Conservation (phyloP, 2,113 vertebrate genomes). For the Kryptolebias marmoratus region DNA sequence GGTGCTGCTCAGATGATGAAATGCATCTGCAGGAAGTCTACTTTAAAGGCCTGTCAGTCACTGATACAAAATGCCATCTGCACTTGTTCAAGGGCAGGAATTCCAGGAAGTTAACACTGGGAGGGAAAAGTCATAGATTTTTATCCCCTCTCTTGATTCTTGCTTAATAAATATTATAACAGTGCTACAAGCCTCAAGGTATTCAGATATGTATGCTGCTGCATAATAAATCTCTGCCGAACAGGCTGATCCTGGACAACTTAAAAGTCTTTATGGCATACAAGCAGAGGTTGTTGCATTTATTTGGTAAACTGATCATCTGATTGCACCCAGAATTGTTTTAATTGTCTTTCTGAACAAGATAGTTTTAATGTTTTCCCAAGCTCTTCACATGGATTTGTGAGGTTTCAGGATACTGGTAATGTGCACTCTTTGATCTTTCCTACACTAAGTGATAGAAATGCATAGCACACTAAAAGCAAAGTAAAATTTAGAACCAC, state of each 20-base stretch:
- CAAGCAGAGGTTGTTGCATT: neutral
- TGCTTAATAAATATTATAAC: neutral
- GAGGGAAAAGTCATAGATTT: neutral
- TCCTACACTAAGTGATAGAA: no score
- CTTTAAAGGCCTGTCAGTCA: slow-evolving; percentile 2
- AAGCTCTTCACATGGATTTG: no score
- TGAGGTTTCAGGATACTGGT: neutral
- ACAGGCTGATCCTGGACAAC: neutral
- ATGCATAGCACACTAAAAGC: no score
- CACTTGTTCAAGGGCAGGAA: neutral
- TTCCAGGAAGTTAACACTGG: neutral
- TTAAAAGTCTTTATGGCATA: neutral
- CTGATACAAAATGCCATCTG: neutral
- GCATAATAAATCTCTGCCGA: neutral
- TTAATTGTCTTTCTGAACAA: no score
- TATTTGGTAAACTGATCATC: neutral
- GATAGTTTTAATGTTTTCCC: no score
- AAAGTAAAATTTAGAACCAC: no score
- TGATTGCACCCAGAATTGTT: no score
- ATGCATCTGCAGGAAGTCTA: neutral
- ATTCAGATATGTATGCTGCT: neutral
- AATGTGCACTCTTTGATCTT: neutral
- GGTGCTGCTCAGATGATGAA: neutral
- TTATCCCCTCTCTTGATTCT: neutral
- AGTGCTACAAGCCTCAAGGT: neutral